phyloP scores from a whole-genome alignment of 2,797 vertebrate genomes.

The Catharus ustulatus region DNA sequence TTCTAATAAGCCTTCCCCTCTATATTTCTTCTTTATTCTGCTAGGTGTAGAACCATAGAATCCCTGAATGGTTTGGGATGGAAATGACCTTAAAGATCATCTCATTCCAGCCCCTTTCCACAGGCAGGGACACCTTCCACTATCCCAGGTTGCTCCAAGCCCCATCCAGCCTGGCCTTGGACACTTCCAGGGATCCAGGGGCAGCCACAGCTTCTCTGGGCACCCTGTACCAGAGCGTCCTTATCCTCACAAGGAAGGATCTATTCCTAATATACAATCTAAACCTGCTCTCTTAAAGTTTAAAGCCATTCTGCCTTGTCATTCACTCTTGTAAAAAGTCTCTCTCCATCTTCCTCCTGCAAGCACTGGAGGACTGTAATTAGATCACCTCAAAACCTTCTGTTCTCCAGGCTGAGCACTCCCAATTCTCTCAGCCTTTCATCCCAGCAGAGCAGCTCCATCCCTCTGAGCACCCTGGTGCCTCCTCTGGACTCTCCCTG shows the following conservation, averaged over 20 bases:
- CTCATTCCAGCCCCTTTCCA: fast-evolving
- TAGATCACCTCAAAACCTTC: not conserved
- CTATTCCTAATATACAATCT: too few relatives aligned
- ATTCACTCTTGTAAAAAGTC: fast-evolving
- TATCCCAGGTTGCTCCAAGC: fast-evolving
- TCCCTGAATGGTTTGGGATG: not conserved
- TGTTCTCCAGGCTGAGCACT: not conserved
- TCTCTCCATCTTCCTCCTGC: not conserved
- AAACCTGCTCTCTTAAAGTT: not conserved
- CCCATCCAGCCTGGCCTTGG: fast-evolving
- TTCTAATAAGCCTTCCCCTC: not conserved
- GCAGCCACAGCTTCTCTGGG: not conserved
- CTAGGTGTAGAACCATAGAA: not conserved
- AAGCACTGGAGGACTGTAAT: too few relatives aligned
- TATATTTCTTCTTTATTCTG: not conserved
- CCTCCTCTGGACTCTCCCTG: not conserved
- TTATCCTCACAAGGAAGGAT: fast-evolving
- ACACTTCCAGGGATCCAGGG: not conserved
- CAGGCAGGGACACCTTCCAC: not conserved
- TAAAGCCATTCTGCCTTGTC: not conserved
- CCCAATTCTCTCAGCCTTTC: not conserved
- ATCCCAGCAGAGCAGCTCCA: not conserved
- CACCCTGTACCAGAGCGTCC: fast-evolving
- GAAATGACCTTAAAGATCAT: not conserved
- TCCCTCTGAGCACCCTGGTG: not conserved